A percentile compares a stretch with the other conserved stretches of the same genome.
phyloP scores from a whole-genome alignment of 1,140 invertebrate species.

The Grapholita molesta region DNA sequence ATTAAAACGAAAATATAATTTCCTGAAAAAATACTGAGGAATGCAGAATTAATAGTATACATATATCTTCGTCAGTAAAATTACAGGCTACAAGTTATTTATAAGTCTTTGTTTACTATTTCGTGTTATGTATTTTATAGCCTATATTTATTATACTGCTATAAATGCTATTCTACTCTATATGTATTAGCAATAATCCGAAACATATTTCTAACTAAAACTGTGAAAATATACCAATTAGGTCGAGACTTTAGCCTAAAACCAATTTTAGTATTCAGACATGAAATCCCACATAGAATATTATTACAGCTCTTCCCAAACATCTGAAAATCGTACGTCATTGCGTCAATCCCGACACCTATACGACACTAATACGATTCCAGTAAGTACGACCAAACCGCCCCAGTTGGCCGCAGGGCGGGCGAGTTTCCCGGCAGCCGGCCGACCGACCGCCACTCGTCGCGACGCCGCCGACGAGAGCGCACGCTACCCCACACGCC shows the following conservation, averaged over 20 bases:
- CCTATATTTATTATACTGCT: no score
- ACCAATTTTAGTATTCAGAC: background rate
- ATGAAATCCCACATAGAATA: background rate
- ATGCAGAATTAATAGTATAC: no score
- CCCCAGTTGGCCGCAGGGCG: conserved; percentile 46
- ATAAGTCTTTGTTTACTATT: no score
- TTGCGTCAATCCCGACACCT: background rate
- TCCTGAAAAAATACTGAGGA: no score
- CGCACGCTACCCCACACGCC: conserved; percentile 37
- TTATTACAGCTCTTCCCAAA: background rate
- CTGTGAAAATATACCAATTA: background rate
- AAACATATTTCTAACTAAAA: background rate
- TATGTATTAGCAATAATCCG: no score
- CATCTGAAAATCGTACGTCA: background rate
- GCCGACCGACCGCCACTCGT: conserved; percentile 45
- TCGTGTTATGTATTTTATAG: no score
- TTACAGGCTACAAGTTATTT: no score
- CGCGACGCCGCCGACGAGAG: conserved; percentile 37
- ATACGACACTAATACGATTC: conserved; percentile 39
- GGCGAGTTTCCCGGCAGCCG: conserved; percentile 55
- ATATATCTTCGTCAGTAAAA: no score
- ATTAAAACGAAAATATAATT: no score
- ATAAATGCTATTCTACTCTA: no score
- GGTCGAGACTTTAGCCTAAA: background rate
- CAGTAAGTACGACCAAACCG: conserved; percentile 37